Percentiles rank a stretch among this genome's conserved stretches.
Conservation (phyloP, 1,140 invertebrate species). For the Aphaenogaster ashmeadi region DNA sequence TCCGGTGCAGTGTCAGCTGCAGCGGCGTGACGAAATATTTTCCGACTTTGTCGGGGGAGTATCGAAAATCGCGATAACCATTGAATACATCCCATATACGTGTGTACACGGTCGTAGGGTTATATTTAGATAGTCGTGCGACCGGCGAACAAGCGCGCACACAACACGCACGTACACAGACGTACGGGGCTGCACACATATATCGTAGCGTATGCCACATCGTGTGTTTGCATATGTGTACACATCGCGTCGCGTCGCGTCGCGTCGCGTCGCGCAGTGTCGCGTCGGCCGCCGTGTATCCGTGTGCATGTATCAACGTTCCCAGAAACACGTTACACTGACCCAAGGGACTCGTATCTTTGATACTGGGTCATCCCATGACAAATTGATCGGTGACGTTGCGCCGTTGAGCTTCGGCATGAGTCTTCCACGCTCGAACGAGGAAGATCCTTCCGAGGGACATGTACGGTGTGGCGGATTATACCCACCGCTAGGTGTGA, state of each 20-base stretch:
- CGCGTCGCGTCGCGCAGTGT: background rate
- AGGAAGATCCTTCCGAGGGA: constrained; percentile 53
- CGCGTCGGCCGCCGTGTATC: constrained; percentile 18
- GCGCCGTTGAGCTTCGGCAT: constrained; percentile 60
- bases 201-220: constrained; percentile 18
- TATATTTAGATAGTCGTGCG: constrained; percentile 67
- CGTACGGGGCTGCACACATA: background rate
- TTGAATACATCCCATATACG: constrained; percentile 59
- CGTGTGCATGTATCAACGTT: constrained; percentile 51
- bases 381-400: constrained; percentile 77
- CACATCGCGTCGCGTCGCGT: background rate
- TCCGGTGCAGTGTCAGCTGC: constrained; percentile 58
- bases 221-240: constrained; percentile 51
- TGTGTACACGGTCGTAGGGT: constrained; percentile 36
- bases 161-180: background rate
- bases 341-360: constrained; percentile 73
- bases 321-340: constrained; percentile 69
- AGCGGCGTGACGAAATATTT: constrained; percentile 64
- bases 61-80: constrained; percentile 66
- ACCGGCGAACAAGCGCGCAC: constrained; percentile 24
- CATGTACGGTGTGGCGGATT: constrained; percentile 44
- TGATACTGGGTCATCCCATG: constrained; percentile 76
- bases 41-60: constrained; percentile 56
- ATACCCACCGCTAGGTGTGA: constrained; percentile 20
- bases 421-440: constrained; percentile 55